phyloP scores from a whole-genome alignment of 2,888 invertebrate genomes.

The Camptogramma bilineatum region DNA sequence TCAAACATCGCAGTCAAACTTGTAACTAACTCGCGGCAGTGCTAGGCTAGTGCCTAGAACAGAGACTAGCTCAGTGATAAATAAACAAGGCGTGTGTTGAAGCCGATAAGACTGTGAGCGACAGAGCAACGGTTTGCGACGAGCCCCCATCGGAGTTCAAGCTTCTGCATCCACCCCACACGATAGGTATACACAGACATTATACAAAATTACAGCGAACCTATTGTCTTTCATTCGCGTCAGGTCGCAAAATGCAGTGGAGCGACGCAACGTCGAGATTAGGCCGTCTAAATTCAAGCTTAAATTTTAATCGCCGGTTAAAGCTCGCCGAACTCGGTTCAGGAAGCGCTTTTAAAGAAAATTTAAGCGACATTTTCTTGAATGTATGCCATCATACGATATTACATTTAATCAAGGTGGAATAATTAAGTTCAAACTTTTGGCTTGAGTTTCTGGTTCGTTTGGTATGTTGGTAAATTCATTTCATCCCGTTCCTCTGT shows the following conservation, averaged over 20 bases:
- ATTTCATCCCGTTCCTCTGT: conserved; percentile 32
- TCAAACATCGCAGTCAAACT: conserved; percentile 56
- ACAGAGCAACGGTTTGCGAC: conserved; percentile 50
- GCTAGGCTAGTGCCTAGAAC: conserved; percentile 57
- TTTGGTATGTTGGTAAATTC: conserved; percentile 37
- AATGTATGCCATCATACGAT: conserved; percentile 59
- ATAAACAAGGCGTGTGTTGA: conserved; percentile 80
- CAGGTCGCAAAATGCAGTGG: conserved; percentile 72
- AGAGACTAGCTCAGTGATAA: conserved; percentile 70
- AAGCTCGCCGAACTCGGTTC: conserved; percentile 66
- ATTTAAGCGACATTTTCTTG: conserved; percentile 69
- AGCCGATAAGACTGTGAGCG: conserved; percentile 73
- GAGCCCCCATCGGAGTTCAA: conserved; percentile 37
- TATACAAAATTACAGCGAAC: conserved; percentile 64
- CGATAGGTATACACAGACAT: conserved; percentile 54
- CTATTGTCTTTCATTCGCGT: conserved; percentile 68
- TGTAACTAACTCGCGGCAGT: conserved; percentile 52
- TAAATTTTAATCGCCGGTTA: conserved; percentile 78
- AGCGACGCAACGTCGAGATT: conserved; percentile 73
- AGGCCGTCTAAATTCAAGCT: conserved; percentile 78
- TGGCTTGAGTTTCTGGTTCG: conserved; percentile 41
- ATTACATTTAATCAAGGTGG: conserved; percentile 54
- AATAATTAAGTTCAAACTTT: conserved; percentile 52
- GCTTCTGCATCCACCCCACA: conserved; percentile 44
- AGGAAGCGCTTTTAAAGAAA: conserved; percentile 65